Conservation (phyloP, 2,797 vertebrate species). For the Neosalanx taihuensis region DNA sequence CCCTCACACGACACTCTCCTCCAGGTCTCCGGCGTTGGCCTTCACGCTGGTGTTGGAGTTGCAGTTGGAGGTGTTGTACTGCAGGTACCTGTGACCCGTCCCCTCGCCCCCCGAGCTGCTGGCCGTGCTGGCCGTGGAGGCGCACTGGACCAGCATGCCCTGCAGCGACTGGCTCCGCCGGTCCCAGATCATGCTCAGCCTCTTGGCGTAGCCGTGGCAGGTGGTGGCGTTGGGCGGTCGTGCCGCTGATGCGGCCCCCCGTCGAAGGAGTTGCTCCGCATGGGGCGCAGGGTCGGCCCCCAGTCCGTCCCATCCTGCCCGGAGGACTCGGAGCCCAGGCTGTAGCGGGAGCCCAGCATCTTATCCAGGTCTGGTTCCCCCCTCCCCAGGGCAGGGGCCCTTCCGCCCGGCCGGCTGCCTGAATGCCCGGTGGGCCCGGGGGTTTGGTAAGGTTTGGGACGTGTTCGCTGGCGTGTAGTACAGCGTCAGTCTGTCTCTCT, state of each 20-base stretch:
- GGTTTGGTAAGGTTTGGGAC: conserved; percentile 71
- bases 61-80: conserved; percentile 73
- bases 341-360: conserved; percentile 5
- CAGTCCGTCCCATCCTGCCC: conserved; percentile 10
- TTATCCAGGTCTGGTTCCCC: conserved; percentile 18
- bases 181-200: conserved; percentile 86
- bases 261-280: conserved; percentile 77
- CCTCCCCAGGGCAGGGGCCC: conserved; percentile 66
- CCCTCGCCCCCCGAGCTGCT: conserved; percentile 44
- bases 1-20: conserved; percentile 75
- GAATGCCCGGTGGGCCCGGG: conserved; percentile 54
- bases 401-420: conserved; percentile 48
- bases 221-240: conserved; percentile 55
- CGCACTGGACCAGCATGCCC: conserved; percentile 83
- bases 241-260: conserved; percentile 68
- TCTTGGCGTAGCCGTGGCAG: conserved; percentile 85
- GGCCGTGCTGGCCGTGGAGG: conserved; percentile 61
- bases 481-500: conserved; percentile 69
- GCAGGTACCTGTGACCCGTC: conserved; percentile 69
- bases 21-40: conserved; percentile 62
- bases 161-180: conserved; percentile 89
- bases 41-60: conserved; percentile 69
- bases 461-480: conserved; percentile 65
- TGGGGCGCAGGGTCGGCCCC: conserved; percentile 32
- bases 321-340: conserved; percentile 18